Percentiles rank a stretch among this genome's conserved stretches.
These are phyloP conservation scores for Micrasema longulum DNA, from an alignment of 1,140 invertebrate genomes.

Conservation along the genomic window DNA sequence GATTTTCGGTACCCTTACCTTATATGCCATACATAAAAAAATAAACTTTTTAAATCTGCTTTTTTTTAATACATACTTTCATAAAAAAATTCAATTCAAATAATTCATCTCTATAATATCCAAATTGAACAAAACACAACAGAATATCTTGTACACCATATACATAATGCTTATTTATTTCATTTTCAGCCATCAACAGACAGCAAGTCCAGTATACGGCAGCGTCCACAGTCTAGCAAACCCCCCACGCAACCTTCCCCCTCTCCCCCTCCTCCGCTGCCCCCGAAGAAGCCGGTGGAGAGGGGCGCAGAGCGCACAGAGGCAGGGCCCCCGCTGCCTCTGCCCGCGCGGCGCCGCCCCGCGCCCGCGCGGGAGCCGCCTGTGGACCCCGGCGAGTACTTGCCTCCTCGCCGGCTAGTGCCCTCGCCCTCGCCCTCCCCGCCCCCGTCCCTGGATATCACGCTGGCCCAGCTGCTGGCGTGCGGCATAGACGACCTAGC, in stretches of 20 bases:
- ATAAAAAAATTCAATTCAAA: too few species aligned
- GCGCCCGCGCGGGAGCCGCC: conserved; percentile 63
- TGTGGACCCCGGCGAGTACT: conserved; percentile 74
- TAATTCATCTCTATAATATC: too few species aligned
- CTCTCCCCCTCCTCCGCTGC: conserved; percentile 82
- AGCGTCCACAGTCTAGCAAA: conserved; percentile 59
- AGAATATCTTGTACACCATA: too few species aligned
- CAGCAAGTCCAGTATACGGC: conserved; percentile 57
- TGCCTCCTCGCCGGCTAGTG: conserved; percentile 66
- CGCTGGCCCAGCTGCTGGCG: conserved; percentile 83
- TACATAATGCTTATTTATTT: too few species aligned
- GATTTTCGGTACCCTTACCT: too few species aligned
- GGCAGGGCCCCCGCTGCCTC: conserved; percentile 74
- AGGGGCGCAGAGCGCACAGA: conserved; percentile 56
- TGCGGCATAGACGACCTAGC: conserved; percentile 84
- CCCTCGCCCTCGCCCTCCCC: conserved; percentile 56
- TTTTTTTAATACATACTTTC: too few species aligned
- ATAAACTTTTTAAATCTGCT: too few species aligned
- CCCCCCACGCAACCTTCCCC: conserved; percentile 71
- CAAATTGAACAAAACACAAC: too few species aligned
- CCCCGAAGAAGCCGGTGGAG: conserved; percentile 79
- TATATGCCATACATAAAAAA: too few species aligned
- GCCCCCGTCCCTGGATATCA: conserved; percentile 76
- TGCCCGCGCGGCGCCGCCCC: conserved; percentile 70
- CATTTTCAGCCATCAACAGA: conserved; percentile 47